phyloP scores from a whole-genome alignment of 2,797 vertebrate genomes.

The Chloroceryle amazona region DNA sequence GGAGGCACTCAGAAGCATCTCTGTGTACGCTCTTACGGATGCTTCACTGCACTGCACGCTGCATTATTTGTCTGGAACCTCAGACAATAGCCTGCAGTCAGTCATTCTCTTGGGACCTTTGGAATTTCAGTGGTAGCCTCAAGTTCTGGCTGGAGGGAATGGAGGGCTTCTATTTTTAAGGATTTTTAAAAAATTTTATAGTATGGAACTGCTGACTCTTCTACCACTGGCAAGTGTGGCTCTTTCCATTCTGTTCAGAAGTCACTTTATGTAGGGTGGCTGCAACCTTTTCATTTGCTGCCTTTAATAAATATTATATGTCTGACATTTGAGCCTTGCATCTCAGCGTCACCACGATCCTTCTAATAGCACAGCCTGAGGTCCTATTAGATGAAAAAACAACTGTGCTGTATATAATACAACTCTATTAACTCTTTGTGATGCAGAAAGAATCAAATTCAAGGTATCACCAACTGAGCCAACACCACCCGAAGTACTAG shows the following conservation, averaged over 20 bases:
- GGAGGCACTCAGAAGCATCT: background rate
- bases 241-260: background rate
- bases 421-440: background rate
- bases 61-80: background rate
- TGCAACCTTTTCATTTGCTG: slow-evolving; percentile 17
- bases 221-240: background rate
- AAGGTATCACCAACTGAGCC: background rate
- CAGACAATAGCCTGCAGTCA: background rate
- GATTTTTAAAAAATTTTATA: background rate
- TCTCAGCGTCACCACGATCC: background rate
- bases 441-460: background rate
- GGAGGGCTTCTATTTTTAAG: background rate
- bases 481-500: background rate
- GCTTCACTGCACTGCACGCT: background rate
- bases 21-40: background rate
- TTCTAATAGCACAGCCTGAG: background rate
- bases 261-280: background rate
- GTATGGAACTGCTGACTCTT: background rate
- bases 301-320: slow-evolving; percentile 43
- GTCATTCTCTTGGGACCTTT: background rate
- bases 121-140: background rate
- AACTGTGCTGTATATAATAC: background rate
- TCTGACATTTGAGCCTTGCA: slow-evolving; percentile 31
- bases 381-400: background rate
- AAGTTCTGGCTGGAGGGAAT: background rate